A percentile compares a stretch with the other conserved stretches of the same genome.
phyloP scores from a whole-genome alignment of 2,113 vertebrate genomes.

The Nothocercus nigrocapillus region DNA sequence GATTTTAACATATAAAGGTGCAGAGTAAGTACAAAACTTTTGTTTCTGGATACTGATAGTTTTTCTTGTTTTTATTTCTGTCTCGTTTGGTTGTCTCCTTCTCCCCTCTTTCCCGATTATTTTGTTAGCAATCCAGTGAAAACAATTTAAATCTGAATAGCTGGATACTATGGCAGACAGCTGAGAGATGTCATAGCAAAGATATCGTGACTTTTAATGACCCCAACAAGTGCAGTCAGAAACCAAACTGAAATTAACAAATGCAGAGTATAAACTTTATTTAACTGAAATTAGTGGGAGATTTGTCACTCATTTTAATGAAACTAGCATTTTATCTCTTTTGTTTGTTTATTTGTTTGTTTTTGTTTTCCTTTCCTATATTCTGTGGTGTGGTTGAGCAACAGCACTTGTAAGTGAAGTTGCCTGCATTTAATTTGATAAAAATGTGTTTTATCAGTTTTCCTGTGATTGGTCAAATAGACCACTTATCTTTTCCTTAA shows the following conservation, averaged over 20 bases:
- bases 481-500: not conserved
- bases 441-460: not conserved
- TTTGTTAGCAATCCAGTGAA: not conserved
- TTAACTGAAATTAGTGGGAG: not conserved
- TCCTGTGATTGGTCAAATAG: not conserved
- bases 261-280: not conserved
- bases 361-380: not conserved
- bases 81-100: not conserved
- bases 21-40: not conserved
- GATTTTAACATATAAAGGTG: not conserved
- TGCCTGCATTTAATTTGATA: not conserved
- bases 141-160: not conserved
- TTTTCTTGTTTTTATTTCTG: not conserved
- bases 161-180: not conserved
- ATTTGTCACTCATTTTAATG: not conserved
- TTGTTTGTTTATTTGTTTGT: not conserved
- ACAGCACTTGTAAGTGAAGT: not conserved
- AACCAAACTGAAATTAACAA: not conserved
- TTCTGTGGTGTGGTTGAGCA: not conserved
- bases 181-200: not conserved
- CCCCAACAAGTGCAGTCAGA: not conserved
- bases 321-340: not conserved
- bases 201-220: not conserved
- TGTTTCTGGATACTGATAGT: not conserved
- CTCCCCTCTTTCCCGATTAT: not conserved